Evolutionary conservation across 2,113 vertebrate species (phyloP).

Genomic region (Lepus americanus): DNA sequence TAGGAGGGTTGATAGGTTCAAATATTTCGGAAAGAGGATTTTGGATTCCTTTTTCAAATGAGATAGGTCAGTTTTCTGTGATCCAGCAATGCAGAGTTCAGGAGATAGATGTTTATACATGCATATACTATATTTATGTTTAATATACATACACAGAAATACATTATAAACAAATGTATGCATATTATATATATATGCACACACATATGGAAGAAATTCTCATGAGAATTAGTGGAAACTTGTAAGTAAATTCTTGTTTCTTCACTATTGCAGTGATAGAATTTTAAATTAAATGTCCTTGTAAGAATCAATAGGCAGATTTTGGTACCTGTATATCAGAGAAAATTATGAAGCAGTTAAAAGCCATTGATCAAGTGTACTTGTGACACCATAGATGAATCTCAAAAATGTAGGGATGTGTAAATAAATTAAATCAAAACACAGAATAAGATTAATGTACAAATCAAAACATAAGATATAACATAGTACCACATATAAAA

Average conservation of each 20-base stretch:
- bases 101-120: neutral
- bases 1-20: neutral
- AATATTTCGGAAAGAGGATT: neutral
- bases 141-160: neutral
- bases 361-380: neutral
- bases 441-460: neutral
- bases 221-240: neutral
- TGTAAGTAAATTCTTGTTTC: neutral
- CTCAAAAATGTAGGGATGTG: neutral
- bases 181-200: neutral
- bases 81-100: neutral
- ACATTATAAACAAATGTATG: neutral
- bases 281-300: neutral
- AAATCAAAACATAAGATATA: neutral
- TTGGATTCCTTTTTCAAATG: neutral
- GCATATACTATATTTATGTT: neutral
- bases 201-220: neutral
- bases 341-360: neutral
- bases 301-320: neutral
- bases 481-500: neutral
- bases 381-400: neutral
- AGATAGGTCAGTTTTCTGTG: neutral
- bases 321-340: neutral
- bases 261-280: neutral
- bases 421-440: conserved; percentile 5